A percentile compares a stretch with the other conserved stretches of the same genome.
phyloP scores from a whole-genome alignment of 2,888 invertebrate genomes.

The Melanostoma mellinum region DNA sequence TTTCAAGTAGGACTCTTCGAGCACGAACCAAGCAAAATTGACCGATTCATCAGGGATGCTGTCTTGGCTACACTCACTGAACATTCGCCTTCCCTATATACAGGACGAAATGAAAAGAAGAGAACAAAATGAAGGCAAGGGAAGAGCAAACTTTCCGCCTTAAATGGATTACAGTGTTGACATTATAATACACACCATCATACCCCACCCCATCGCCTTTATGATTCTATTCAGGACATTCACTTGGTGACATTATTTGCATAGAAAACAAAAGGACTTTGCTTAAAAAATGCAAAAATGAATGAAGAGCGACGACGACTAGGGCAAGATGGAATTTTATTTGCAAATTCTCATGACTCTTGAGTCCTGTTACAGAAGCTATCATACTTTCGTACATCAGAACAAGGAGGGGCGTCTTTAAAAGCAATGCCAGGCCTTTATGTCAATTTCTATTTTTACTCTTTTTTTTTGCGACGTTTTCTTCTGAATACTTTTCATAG shows the following conservation, averaged over 20 bases:
- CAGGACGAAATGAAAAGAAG: constrained; percentile 16
- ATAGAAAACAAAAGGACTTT: constrained; percentile 55
- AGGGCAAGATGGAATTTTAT: constrained; percentile 34
- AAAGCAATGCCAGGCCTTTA: constrained; percentile 15
- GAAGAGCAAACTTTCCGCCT: constrained; percentile 61
- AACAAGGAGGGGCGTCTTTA: neutral
- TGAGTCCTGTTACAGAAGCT: constrained; percentile 6
- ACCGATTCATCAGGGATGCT: constrained; percentile 53
- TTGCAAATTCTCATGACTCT: constrained; percentile 37
- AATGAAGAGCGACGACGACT: constrained; percentile 28
- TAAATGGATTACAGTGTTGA: constrained; percentile 69
- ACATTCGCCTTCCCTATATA: constrained; percentile 10
- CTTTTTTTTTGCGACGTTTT: constrained; percentile 36
- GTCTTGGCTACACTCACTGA: neutral
- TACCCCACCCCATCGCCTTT: constrained; percentile 21
- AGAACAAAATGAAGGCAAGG: constrained; percentile 10
- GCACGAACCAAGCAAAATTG: constrained; percentile 41
- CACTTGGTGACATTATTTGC: constrained; percentile 50
- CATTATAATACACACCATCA: constrained; percentile 60
- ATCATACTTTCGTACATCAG: neutral
- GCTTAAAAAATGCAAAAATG: constrained; percentile 55
- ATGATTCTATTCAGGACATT: constrained; percentile 33
- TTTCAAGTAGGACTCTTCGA: constrained; percentile 44
- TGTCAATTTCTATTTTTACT: constrained; percentile 40
- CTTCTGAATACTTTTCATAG: neutral